A percentile compares a stretch with the other conserved stretches of the same genome.
Evolutionary conservation across 2,113 vertebrate species (phyloP).

Genomic region (Serilophus lunatus): DNA sequence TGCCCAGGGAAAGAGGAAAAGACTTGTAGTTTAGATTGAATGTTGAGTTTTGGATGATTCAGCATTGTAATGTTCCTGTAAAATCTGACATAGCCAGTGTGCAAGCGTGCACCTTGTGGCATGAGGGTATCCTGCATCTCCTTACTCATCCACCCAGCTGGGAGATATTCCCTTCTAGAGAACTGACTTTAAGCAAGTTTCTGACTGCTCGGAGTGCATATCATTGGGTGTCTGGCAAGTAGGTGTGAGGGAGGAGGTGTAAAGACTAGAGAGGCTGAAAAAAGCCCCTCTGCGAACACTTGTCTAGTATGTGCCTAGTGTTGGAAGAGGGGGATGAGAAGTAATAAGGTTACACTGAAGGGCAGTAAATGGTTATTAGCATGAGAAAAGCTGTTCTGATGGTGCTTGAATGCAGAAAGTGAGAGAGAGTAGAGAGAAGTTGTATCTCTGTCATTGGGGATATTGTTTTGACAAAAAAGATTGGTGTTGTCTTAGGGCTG

Average conservation of each 20-base stretch:
- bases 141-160: fast-evolving
- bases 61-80: fast-evolving
- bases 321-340: neutral
- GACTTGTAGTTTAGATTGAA: neutral
- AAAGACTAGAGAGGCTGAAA: neutral
- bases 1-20: neutral
- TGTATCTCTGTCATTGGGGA: neutral
- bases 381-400: neutral
- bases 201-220: fast-evolving
- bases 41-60: neutral
- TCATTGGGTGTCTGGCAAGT: neutral
- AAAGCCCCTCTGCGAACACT: fast-evolving
- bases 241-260: neutral
- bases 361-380: neutral
- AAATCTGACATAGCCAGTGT: neutral
- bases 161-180: neutral
- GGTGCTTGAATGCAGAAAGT: neutral
- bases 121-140: neutral
- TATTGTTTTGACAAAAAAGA: neutral
- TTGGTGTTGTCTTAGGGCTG: neutral
- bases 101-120: fast-evolving
- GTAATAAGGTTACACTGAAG: neutral
- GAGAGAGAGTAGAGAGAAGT: neutral
- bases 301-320: fast-evolving
- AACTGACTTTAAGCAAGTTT: neutral